Percentiles rank a stretch among this genome's conserved stretches.
phyloP scores from a whole-genome alignment of 2,888 invertebrate genomes.

The Isotomurus palustris region DNA sequence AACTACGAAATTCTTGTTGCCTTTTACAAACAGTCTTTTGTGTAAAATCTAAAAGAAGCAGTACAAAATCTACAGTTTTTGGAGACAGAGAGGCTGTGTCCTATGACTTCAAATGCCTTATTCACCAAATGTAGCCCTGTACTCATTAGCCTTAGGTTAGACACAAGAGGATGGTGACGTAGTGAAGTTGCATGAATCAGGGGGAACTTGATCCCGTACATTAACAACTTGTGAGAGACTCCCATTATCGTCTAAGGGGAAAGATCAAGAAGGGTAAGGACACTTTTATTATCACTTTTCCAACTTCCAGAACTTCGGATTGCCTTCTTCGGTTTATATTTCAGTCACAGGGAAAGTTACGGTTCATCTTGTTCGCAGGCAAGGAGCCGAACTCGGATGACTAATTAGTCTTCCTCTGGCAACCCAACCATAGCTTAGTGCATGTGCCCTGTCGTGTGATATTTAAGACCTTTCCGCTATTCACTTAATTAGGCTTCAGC shows the following conservation, averaged over 20 bases:
- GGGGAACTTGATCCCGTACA: slow-evolving; percentile 8
- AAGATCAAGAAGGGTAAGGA: slow-evolving; percentile 15
- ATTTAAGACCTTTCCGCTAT: slow-evolving; percentile 26
- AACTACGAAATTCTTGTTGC: too few relatives aligned
- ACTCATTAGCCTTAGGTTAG: too few relatives aligned
- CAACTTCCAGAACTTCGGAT: too few relatives aligned
- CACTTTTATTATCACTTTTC: too few relatives aligned
- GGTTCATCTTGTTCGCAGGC: slow-evolving; percentile 5
- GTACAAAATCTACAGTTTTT: too few relatives aligned
- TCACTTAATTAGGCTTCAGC: slow-evolving; percentile 18
- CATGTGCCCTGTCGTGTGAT: slow-evolving; percentile 10
- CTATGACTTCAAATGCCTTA: too few relatives aligned
- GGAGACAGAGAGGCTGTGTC: too few relatives aligned
- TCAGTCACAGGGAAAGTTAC: slow-evolving; percentile 2
- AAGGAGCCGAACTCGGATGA: slow-evolving; percentile 14
- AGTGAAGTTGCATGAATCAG: slow-evolving; percentile 1
- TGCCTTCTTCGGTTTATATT: too few relatives aligned
- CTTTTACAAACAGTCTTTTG: too few relatives aligned
- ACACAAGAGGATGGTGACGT: neutral
- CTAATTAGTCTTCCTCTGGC: slow-evolving; percentile 23
- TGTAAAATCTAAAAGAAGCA: too few relatives aligned
- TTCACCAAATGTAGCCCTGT: too few relatives aligned
- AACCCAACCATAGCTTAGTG: neutral
- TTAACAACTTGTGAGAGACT: slow-evolving; percentile 7
- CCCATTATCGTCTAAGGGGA: too few relatives aligned